Base-by-base conservation (phyloP, 2,113 vertebrate species). In the Himantopus leucocephalus region DNA sequence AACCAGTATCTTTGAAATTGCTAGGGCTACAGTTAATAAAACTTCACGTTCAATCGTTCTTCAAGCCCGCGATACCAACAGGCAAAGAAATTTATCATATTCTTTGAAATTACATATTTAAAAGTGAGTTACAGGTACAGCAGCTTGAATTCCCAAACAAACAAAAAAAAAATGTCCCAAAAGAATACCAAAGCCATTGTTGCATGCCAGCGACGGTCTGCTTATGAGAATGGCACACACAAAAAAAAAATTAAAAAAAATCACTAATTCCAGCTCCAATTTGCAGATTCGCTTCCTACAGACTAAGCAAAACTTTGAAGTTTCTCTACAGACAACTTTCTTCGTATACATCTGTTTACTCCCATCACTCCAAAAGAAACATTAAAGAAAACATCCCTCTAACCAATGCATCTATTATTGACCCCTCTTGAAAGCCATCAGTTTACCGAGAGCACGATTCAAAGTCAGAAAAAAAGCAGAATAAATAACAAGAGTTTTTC, bases 1-100 rank as follows among this genome's bases (percentile, higher is more conserved):
- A 87, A 96, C 94, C 53, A 39, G 82, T 94, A 94, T 91, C 96
- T 97, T 96, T 91, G 67, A 97, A 97, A 98, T 96, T 97, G 94
- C 96, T 93, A 94, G 20, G 52, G 95, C 71, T 97, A 97, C 96
- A 98, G 96, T 97, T 96, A 97, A 98, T 98, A 98, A 98, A 98
- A 97, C 91, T 96, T 93, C 14, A 4, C 2, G 4, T 97, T 94
- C 92, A 96, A 89, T 96, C 72, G 64, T 94, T 96, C 39, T 59
- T 84, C 64, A 85, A 92, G 88, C 68, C 50, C 3, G 27, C 35
- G 56, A 91, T 76, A 95, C 85, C 59, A 96, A 91, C 43, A 87
- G 88, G 80, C 89, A 92, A 85, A 92, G 29, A 84, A 96, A 97
- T 90, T 71, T 83, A 96, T 73, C 58, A 47, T 52, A 60, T 88